Evolutionary conservation across 2,888 invertebrate species (phyloP).

Genomic region (Deroplatys truncata): DNA sequence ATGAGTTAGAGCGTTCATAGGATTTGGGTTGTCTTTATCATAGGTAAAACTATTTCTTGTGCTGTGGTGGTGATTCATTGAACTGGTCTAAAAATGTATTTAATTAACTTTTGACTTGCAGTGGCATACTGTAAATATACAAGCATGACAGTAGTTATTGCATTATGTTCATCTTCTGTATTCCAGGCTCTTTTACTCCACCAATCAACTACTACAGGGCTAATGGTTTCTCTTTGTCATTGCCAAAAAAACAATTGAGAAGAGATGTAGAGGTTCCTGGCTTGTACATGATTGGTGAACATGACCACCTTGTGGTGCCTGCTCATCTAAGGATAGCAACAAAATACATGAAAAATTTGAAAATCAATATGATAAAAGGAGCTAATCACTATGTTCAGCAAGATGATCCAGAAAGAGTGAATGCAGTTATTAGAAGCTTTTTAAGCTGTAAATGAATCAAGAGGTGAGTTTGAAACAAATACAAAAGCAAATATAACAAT

Average conservation of each 20-base stretch:
- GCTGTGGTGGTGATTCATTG: no score
- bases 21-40: no score
- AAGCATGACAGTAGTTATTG: not conserved
- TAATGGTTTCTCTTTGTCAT: slow-evolving; percentile 40
- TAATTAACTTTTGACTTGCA: no score
- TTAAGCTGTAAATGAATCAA: slow-evolving; percentile 25
- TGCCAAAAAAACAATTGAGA: not conserved
- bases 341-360: slow-evolving; percentile 45
- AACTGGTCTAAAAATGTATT: no score
- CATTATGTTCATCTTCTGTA: not conserved
- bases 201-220: slow-evolving; percentile 58
- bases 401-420: slow-evolving; percentile 52
- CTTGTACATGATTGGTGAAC: slow-evolving; percentile 46
- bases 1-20: no score
- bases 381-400: slow-evolving; percentile 55
- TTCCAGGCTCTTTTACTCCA: slow-evolving; percentile 51
- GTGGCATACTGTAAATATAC: no score
- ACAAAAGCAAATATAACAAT: no score
- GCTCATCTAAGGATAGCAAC: slow-evolving; percentile 43
- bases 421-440: slow-evolving; percentile 50
- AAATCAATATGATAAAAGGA: slow-evolving; percentile 46
- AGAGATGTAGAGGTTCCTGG: slow-evolving; percentile 41
- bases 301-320: slow-evolving; percentile 45
- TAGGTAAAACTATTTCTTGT: no score
- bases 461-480: no score